Evolutionary conservation across 2,113 vertebrate genomes (phyloP).

Genomic region (Hemicordylus capensis): DNA sequence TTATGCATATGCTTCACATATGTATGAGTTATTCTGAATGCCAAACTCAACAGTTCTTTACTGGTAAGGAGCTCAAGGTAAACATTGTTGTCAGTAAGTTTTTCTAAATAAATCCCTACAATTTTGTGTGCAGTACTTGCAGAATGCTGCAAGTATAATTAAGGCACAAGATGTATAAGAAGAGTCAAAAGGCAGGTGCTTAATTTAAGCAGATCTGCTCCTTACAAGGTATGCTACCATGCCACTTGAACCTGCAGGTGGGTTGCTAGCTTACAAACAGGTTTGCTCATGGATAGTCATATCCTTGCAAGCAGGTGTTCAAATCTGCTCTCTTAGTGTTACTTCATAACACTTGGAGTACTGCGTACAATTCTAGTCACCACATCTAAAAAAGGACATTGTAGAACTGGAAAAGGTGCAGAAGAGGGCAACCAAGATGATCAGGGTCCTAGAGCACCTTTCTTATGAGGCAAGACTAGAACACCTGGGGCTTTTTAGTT

Average conservation of each 20-base stretch:
- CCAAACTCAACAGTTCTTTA: background rate
- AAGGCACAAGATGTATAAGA: background rate
- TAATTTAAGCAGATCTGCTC: background rate
- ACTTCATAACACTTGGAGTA: too few relatives aligned
- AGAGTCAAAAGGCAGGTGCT: background rate
- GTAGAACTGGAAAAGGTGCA: too few relatives aligned
- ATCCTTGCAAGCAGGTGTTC: background rate
- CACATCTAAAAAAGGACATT: too few relatives aligned
- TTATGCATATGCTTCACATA: too few relatives aligned
- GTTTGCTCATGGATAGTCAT: background rate
- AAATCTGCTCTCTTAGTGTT: background rate
- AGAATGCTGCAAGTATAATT: background rate
- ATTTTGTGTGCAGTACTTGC: background rate
- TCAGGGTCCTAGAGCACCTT: too few relatives aligned
- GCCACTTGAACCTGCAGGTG: background rate
- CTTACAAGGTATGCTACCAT: background rate
- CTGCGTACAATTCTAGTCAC: too few relatives aligned
- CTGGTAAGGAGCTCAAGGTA: background rate
- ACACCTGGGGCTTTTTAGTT: too few relatives aligned
- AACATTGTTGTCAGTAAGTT: background rate
- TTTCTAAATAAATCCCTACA: background rate
- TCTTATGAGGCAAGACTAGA: too few relatives aligned
- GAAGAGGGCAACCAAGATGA: too few relatives aligned
- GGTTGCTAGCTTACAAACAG: background rate
- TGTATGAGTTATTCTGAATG: background rate